Percentiles rank a stretch among this genome's conserved stretches.
Conservation (phyloP, 2,888 invertebrate genomes). For the Orchesellides sinensis region DNA sequence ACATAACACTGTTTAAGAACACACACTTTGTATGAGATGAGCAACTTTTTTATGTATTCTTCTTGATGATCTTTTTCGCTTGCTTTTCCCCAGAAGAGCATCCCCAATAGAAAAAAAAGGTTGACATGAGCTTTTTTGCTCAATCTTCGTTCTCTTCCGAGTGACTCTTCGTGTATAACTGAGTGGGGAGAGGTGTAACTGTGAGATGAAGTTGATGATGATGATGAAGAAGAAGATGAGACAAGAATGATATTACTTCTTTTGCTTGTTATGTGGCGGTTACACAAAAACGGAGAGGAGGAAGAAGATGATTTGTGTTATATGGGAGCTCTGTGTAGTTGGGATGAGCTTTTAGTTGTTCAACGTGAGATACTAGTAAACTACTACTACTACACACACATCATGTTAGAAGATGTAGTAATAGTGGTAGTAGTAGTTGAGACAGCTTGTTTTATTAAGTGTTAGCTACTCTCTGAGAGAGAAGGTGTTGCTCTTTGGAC, state of each 20-base stretch:
- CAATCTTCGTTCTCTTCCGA: conserved; percentile 57
- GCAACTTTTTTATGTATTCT: neutral
- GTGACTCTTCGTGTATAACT: conserved; percentile 52
- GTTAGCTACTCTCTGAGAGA: conserved; percentile 51
- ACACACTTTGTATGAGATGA: too few relatives aligned
- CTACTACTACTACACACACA: neutral
- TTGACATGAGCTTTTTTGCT: conserved; percentile 14
- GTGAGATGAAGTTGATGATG: conserved; percentile 41
- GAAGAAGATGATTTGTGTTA: conserved; percentile 62
- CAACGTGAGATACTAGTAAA: too few relatives aligned
- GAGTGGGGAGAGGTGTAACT: conserved; percentile 45
- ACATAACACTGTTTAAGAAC: too few relatives aligned
- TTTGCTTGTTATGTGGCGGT: conserved; percentile 41
- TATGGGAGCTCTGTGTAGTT: conserved; percentile 46
- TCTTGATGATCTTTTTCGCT: neutral
- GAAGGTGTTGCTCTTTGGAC: conserved; percentile 63
- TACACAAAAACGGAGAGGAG: conserved; percentile 27
- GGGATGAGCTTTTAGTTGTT: neutral
- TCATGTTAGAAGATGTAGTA: conserved; percentile 23
- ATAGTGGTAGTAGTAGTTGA: conserved; percentile 47
- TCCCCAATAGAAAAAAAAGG: neutral
- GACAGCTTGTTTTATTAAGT: conserved; percentile 66
- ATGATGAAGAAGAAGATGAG: conserved; percentile 19
- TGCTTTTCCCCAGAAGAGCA: neutral
- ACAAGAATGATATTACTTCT: conserved; percentile 54